Evolutionary conservation across 2,113 vertebrate species (phyloP).

Genomic region (Hyperopisus bebe): DNA sequence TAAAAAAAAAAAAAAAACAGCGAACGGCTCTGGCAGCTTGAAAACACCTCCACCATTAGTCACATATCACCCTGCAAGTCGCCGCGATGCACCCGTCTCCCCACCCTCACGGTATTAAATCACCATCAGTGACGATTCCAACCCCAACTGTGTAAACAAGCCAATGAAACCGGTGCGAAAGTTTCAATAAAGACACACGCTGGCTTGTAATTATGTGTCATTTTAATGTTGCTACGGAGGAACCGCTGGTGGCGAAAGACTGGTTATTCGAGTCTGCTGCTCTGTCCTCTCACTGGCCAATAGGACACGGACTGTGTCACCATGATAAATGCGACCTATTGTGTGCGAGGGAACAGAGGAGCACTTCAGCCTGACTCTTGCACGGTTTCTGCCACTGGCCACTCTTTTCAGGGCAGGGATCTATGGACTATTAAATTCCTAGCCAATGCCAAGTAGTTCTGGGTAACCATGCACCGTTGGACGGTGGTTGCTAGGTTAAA

Average conservation of each 20-base stretch:
- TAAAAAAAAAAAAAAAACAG: background rate
- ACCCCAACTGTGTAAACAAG: background rate
- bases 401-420: background rate
- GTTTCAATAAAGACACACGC: background rate
- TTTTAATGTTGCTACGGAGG: background rate
- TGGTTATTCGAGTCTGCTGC: background rate
- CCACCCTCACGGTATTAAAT: background rate
- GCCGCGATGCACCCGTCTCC: background rate
- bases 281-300: background rate
- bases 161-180: background rate
- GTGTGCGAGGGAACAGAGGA: background rate
- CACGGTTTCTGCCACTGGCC: background rate
- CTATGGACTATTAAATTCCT: background rate
- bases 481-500: constrained; percentile 5
- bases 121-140: background rate
- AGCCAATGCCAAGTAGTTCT: background rate
- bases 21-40: background rate
- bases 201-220: constrained; percentile 2
- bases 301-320: background rate
- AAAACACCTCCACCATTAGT: background rate
- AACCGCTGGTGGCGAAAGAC: background rate
- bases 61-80: background rate
- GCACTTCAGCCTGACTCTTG: background rate
- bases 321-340: background rate
- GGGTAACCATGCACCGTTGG: background rate